A percentile compares a stretch with the other conserved stretches of the same genome.
Conservation (phyloP, 2,797 vertebrate genomes). For the Acanthiza pusilla region DNA sequence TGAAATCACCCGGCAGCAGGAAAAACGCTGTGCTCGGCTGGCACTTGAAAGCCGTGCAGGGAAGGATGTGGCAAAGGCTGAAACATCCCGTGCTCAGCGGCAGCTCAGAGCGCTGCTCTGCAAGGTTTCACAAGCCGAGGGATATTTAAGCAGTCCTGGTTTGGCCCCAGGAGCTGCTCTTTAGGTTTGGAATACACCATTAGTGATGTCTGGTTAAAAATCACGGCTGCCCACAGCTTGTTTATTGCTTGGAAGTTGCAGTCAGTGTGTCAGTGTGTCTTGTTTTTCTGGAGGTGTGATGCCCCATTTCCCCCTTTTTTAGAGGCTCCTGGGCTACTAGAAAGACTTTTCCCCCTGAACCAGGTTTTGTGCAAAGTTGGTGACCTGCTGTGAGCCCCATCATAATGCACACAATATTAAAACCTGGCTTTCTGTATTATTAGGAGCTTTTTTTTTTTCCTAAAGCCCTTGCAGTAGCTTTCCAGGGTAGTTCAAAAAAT, state of each 20-base stretch:
- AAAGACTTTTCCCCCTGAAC: neutral
- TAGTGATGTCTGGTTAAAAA: neutral
- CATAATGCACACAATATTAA: neutral
- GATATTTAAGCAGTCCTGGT: neutral
- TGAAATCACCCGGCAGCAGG: neutral
- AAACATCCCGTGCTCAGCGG: neutral
- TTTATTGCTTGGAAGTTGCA: neutral
- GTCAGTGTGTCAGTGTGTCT: neutral
- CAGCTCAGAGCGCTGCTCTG: neutral
- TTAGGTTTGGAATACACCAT: neutral
- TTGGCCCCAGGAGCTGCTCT: neutral
- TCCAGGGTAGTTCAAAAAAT: neutral
- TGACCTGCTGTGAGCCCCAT: neutral
- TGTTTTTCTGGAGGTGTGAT: neutral
- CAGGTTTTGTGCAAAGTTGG: neutral
- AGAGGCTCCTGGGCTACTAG: neutral
- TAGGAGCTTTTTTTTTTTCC: neutral
- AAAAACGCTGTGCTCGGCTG: neutral
- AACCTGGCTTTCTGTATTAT: neutral
- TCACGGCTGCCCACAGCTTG: rapidly evolving
- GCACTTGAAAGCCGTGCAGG: neutral
- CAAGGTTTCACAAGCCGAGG: neutral
- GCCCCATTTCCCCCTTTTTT: neutral
- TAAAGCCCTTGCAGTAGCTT: neutral
- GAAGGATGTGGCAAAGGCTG: neutral